These are phyloP conservation scores for Ochropleura plecta DNA, from an alignment of 2,888 invertebrate species.

Conservation along the genomic window DNA sequence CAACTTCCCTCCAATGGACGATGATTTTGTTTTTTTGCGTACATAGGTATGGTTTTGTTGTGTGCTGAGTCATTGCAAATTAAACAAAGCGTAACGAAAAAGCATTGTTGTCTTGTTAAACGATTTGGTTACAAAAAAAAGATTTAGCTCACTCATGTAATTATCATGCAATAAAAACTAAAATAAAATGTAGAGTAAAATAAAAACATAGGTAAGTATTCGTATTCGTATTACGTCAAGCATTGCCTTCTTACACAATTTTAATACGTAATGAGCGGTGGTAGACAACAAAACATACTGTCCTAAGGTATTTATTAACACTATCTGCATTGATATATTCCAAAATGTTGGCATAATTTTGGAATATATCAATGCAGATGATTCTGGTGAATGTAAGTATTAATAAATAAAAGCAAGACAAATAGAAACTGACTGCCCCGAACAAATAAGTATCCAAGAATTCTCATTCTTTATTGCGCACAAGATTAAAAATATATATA, in stretches of 20 bases:
- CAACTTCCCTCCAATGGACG: conserved; percentile 2
- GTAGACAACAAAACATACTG: neutral
- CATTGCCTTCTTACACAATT: neutral
- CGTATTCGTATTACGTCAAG: no score
- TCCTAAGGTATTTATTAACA: neutral
- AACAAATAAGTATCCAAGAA: neutral
- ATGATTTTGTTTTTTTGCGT: neutral
- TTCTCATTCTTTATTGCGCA: no score
- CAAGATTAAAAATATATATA: no score
- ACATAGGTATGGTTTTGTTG: neutral
- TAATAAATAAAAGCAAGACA: neutral
- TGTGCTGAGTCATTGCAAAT: conserved; percentile 10
- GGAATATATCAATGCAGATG: no score
- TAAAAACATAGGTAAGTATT: neutral
- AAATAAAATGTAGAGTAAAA: neutral
- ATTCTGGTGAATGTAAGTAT: no score
- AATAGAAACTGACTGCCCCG: neutral
- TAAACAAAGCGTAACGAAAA: neutral
- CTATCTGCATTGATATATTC: neutral
- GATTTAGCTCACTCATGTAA: neutral
- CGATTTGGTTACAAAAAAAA: conserved; percentile 11
- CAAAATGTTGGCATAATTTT: neutral
- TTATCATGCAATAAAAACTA: conserved; percentile 1
- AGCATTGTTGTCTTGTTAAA: conserved; percentile 13
- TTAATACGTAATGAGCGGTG: neutral